Evolutionary conservation across 2,888 invertebrate genomes (phyloP).

Genomic region (Drosophila yooni): DNA sequence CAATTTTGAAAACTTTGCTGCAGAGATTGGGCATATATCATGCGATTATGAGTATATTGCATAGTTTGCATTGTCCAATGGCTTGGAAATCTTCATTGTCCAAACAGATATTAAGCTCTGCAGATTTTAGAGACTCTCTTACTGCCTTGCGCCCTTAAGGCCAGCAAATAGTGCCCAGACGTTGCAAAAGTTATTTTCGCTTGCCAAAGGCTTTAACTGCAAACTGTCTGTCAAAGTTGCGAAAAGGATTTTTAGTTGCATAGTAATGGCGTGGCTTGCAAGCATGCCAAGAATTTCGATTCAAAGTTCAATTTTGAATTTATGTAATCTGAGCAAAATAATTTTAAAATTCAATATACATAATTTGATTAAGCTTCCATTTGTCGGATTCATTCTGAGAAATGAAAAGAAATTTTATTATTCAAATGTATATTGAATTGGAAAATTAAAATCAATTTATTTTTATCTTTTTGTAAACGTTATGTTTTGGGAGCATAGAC

Average conservation of each 20-base stretch:
- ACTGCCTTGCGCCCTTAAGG: conserved; percentile 19
- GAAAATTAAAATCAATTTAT: background rate
- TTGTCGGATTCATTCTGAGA: background rate
- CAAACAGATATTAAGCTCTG: conserved; percentile 55
- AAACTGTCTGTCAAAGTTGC: conserved; percentile 31
- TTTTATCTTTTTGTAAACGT: background rate
- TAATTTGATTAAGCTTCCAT: background rate
- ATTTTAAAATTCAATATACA: background rate
- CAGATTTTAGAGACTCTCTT: conserved; percentile 29
- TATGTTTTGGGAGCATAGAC: background rate
- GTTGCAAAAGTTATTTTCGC: conserved; percentile 40
- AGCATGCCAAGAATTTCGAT: background rate
- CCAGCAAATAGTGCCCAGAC: conserved; percentile 59
- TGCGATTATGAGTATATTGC: conserved; percentile 79
- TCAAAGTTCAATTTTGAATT: background rate
- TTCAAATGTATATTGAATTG: background rate
- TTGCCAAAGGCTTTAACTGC: conserved; percentile 37
- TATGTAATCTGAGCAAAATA: background rate
- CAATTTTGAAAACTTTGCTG: conserved; percentile 63
- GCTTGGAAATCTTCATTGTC: conserved; percentile 63
- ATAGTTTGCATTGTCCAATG: conserved; percentile 80
- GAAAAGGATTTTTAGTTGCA: conserved; percentile 31
- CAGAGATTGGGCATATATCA: conserved; percentile 81
- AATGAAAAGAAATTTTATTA: background rate
- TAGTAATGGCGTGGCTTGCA: background rate